phyloP scores from a whole-genome alignment of 2,113 vertebrate species.

The Anthoscopus minutus region DNA sequence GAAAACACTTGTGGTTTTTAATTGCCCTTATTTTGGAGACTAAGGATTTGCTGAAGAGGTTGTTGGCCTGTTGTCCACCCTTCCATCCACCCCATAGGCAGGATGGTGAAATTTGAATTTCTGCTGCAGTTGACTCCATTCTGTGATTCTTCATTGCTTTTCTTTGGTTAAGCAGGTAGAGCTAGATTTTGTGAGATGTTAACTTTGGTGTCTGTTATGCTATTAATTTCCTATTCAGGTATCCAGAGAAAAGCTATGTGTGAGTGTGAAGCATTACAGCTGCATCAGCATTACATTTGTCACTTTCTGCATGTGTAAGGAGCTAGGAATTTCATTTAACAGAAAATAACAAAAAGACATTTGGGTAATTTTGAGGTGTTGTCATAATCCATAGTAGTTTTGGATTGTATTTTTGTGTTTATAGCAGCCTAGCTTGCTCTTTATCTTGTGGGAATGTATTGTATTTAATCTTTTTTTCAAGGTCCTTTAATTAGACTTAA shows the following conservation, averaged over 20 bases:
- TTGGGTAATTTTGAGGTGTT: background rate
- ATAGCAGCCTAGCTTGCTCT: background rate
- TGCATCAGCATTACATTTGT: background rate
- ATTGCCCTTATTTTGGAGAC: background rate
- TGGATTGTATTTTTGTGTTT: background rate
- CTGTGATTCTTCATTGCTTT: background rate
- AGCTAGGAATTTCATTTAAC: background rate
- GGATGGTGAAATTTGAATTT: background rate
- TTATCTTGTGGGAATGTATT: background rate
- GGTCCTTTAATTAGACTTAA: background rate
- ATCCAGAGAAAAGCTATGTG: background rate
- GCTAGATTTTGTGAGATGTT: background rate
- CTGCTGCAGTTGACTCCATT: background rate
- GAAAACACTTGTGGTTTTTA: background rate
- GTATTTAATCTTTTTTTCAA: background rate
- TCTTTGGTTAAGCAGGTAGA: background rate
- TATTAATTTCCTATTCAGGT: slow-evolving; percentile 23
- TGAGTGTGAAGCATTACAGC: background rate
- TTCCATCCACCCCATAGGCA: rapidly evolving
- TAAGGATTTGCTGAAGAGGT: background rate
- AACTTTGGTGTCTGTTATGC: background rate
- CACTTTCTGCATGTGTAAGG: background rate
- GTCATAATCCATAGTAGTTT: background rate
- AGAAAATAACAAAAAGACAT: background rate
- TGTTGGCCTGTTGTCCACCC: background rate